Percentiles rank a stretch among this genome's conserved stretches.
Evolutionary conservation across 2,113 vertebrate species (phyloP).

Genomic region (Erpornis zantholeuca): DNA sequence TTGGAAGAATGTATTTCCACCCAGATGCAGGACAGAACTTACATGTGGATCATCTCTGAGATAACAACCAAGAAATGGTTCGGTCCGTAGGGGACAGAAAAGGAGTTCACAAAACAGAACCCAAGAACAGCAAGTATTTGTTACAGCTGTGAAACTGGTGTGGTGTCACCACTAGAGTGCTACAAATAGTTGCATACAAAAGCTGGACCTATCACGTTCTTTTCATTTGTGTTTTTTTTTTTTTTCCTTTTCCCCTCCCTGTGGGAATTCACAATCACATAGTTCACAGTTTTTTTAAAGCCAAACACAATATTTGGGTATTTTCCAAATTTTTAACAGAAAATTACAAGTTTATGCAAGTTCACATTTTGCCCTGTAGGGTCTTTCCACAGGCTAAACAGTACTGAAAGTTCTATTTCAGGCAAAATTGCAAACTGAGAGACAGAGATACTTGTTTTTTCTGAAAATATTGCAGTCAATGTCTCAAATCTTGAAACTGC

Average conservation of each 20-base stretch:
- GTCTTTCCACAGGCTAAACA: not conserved
- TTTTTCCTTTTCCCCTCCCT: rapidly evolving
- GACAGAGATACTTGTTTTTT: not conserved
- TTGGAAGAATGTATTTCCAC: not conserved
- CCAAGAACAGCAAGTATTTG: not conserved
- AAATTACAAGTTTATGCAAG: not conserved
- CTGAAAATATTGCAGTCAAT: not conserved
- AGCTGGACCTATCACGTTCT: not conserved
- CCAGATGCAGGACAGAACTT: not conserved
- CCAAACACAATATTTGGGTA: not conserved
- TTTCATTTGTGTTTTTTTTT: rapidly evolving
- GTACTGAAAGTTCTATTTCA: not conserved
- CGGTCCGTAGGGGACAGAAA: not conserved
- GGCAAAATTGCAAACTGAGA: not conserved
- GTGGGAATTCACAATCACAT: not conserved
- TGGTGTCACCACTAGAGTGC: no score
- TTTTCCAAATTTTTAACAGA: not conserved
- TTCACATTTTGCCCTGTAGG: not conserved
- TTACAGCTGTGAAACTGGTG: not conserved
- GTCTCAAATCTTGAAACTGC: not conserved
- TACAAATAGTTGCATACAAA: not conserved
- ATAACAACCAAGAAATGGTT: not conserved
- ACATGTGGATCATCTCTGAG: not conserved
- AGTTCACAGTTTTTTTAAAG: not conserved
- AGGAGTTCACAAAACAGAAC: not conserved